Evolutionary conservation across 1,140 invertebrate species (phyloP).

Genomic region (Potamilus streckersoni): DNA sequence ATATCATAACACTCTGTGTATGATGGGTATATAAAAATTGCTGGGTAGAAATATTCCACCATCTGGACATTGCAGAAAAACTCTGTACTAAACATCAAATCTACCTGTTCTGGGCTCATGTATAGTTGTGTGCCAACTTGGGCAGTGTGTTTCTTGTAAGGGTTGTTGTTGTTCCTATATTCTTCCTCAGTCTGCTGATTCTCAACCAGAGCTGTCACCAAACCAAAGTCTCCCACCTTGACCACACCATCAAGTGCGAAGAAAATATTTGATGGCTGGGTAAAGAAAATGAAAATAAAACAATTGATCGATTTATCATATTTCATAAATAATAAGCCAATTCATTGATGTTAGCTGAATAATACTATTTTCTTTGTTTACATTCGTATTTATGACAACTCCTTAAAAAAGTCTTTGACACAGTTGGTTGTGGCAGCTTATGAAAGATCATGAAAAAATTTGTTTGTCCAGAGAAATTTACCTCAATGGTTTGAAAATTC

Average conservation of each 20-base stretch:
- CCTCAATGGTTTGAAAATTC: too few species aligned
- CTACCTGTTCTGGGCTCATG: conserved; percentile 96
- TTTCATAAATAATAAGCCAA: too few species aligned
- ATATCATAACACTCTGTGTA: neutral
- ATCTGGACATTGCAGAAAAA: neutral
- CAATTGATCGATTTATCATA: neutral
- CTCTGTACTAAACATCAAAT: conserved; percentile 1
- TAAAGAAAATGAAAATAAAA: conserved; percentile 48
- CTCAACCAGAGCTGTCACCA: conserved; percentile 87
- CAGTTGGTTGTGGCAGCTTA: too few species aligned
- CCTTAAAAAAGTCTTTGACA: too few species aligned
- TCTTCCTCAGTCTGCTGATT: conserved; percentile 31
- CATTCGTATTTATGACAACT: too few species aligned
- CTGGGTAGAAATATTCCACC: neutral
- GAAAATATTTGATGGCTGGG: conserved; percentile 93
- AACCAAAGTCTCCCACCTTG: conserved; percentile 97
- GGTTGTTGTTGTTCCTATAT: conserved; percentile 31
- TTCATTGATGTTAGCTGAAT: too few species aligned
- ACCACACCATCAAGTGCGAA: conserved; percentile 87
- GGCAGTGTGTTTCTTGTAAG: conserved; percentile 73
- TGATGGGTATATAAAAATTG: neutral
- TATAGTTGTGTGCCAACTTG: conserved; percentile 91
- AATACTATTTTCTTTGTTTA: too few species aligned
- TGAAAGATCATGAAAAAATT: too few species aligned
- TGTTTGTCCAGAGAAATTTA: too few species aligned